Base-by-base conservation (phyloP, 2,113 vertebrate species). In the Phodopus roborovskii region DNA sequence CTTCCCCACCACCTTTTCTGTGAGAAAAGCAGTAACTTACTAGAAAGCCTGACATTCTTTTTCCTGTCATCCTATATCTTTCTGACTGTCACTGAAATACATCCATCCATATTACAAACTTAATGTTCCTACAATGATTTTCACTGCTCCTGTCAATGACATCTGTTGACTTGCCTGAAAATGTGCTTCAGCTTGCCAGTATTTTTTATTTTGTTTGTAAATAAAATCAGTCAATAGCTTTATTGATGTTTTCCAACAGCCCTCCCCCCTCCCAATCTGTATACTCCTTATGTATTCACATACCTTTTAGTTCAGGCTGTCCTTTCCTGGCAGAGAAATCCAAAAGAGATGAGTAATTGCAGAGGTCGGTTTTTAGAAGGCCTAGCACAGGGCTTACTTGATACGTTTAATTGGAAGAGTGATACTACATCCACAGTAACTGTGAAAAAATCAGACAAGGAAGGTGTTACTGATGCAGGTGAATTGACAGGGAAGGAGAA, bases 401-500 rank as follows among this genome's bases (percentile, higher is more conserved):
- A 89, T 8, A 73, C 0, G 19, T 85, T 85, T 93, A 93, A 75
- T 50, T 91, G 71, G 58, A 91, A 92, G n/a, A 88, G 5, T 15
- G 6, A 96, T 75, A 42, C 36, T 71, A 88, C 12, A 85, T 73
- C 20, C 28, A 78, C 81, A 48, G 30, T 71, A 88, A 88, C 1
- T 66, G 48, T 78, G 2, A 45, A n/a, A 71, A 94, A 90, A 81
- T 85, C 16, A 86, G 86, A 95, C 28, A 84, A 33, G 15, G 1
- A 7, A 16, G 1, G 3, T 36, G 24, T 50, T 77, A 86, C 28
- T 62, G 24, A 85, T 60, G 30, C n/a, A 91, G 48, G 16, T 33
- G 19, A 94, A 73, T 75, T 97, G 53, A 89, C 28, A 95, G 20
- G 26, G 3, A 91, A 94, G 26, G 15, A 73, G 39, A 92, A 94